Conservation (phyloP, 2,888 invertebrate species). For the Tiliacea aurago region DNA sequence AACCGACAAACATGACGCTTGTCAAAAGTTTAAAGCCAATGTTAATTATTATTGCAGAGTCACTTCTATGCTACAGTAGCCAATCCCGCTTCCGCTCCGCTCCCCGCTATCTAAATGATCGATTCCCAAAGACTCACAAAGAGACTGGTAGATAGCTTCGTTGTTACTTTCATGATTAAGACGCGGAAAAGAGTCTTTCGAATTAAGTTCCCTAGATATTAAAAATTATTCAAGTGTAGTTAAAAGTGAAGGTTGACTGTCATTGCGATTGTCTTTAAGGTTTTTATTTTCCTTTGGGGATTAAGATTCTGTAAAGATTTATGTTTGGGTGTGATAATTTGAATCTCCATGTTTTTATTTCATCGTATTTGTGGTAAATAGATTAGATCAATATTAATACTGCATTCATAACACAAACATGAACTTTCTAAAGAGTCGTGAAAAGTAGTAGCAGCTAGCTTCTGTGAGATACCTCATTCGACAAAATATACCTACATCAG, state of each 20-base stretch:
- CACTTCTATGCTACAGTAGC: too few species aligned
- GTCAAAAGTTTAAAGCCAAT: too few species aligned
- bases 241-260: conserved; percentile 19
- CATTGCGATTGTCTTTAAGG: conserved; percentile 4
- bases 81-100: not conserved
- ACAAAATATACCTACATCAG: too few species aligned
- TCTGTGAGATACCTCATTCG: too few species aligned
- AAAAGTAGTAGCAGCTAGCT: too few species aligned
- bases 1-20: too few species aligned
- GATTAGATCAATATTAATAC: not conserved
- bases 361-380: not conserved
- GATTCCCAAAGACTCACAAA: conserved; percentile 40
- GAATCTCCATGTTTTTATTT: not conserved
- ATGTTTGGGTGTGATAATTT: not conserved
- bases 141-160: conserved; percentile 50
- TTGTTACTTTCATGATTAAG: conserved; percentile 60
- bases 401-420: not conserved
- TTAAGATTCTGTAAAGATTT: not conserved
- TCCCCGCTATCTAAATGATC: conserved; percentile 2
- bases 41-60: too few species aligned
- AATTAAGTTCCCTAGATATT: conserved; percentile 56
- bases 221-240: conserved; percentile 61
- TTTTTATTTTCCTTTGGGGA: not conserved
- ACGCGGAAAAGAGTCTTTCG: conserved; percentile 23
- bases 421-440: too few species aligned